phyloP scores from a whole-genome alignment of 2,797 vertebrate species.

The Mormyrops attenuatus region DNA sequence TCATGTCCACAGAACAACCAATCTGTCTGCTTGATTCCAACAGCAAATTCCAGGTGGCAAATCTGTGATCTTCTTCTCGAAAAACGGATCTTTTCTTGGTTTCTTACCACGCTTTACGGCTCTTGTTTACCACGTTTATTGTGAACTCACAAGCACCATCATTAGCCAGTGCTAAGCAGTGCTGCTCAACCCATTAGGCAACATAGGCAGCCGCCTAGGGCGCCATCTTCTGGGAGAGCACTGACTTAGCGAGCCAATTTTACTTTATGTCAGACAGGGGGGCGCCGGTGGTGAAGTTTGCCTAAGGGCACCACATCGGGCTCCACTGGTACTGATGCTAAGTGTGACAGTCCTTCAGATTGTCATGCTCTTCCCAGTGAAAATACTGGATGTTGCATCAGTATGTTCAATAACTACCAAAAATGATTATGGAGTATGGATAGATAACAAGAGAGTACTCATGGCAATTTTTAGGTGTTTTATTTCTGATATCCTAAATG shows the following conservation, averaged over 20 bases:
- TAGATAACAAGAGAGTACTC: background rate
- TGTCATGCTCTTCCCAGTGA: background rate
- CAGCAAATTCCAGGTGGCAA: background rate
- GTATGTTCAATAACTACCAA: background rate
- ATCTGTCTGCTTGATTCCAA: background rate
- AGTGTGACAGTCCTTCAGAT: background rate
- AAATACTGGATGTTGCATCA: background rate
- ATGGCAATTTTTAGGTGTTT: background rate
- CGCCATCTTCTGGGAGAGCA: background rate
- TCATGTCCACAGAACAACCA: background rate
- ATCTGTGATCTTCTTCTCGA: background rate
- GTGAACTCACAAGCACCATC: background rate
- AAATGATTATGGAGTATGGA: background rate
- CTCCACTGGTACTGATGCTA: background rate
- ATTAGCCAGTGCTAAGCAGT: background rate
- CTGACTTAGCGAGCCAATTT: background rate
- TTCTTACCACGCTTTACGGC: background rate
- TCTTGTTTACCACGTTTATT: background rate
- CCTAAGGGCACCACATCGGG: background rate
- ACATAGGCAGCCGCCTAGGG: background rate
- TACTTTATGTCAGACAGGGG: background rate
- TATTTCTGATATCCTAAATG: background rate
- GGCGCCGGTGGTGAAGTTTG: background rate
- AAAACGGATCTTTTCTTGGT: background rate
- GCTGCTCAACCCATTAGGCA: background rate